phyloP scores from a whole-genome alignment of 1,140 invertebrate genomes.

The Drosophila aff. region DNA sequence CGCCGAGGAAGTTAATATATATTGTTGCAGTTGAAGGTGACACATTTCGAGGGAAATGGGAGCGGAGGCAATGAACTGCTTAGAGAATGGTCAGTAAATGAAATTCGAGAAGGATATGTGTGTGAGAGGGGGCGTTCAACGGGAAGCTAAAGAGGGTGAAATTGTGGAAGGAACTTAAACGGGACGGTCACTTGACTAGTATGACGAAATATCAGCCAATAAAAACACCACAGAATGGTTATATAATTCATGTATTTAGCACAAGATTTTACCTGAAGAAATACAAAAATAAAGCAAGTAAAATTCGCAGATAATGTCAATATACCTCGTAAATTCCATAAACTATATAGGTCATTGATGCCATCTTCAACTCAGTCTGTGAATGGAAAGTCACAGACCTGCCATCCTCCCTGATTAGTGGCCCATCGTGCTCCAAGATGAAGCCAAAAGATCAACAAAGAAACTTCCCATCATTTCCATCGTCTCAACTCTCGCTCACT shows the following conservation, averaged over 20 bases:
- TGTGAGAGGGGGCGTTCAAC: not conserved
- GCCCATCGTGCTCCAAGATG: not conserved
- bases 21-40: conserved; percentile 54
- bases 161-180: conserved; percentile 9
- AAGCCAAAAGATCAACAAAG: conserved; percentile 38
- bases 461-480: conserved; percentile 21
- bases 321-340: not conserved
- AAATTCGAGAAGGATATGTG: conserved; percentile 21
- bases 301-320: too few species aligned
- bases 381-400: conserved; percentile 12
- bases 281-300: too few species aligned
- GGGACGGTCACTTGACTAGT: not conserved
- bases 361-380: not conserved
- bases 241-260: not conserved
- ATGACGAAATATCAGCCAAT: conserved; percentile 16
- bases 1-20: conserved; percentile 53
- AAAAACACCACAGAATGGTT: not conserved
- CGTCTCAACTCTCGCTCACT: conserved; percentile 2
- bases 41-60: conserved; percentile 11
- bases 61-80: conserved; percentile 30
- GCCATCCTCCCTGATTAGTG: not conserved
- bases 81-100: conserved; percentile 7
- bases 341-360: not conserved
- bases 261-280: too few species aligned
- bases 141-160: not conserved